Evolutionary conservation across 1,140 invertebrate genomes (phyloP), one percentile per base, ranked within the genome.

Genomic region (Sarcophaga bullata): DNA sequence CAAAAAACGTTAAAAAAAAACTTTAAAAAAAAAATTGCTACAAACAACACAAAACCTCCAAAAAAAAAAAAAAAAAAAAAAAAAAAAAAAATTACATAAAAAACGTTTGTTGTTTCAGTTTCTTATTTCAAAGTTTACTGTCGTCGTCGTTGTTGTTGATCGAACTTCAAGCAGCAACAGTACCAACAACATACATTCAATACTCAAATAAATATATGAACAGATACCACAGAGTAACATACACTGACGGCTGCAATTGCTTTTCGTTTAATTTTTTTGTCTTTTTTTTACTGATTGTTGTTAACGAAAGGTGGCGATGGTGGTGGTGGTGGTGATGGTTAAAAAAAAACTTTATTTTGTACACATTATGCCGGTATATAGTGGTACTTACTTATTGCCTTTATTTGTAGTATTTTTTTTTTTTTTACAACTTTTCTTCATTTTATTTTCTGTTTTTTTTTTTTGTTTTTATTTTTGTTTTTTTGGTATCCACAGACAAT

Each of bases 71-170:
- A 72, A 8, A 15, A 9, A 72, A 82, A 17, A 76, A 82, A 58
- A 82, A 10, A 72, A 82, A 19, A 76, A 82, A 62, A 82, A 37
- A 37, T 37, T 37, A 49, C 8, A 72, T 48, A 25, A 17, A 49
- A 68, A 73, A 73, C 17, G 11, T 47, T 81, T 73, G 17, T 73
- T 73, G 19, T 73, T 10, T 73, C 25, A 37, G 19, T 73, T 10
- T 73, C 25, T 73, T 73, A 25, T 73, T 19, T 73, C n/a, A n/a
- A 17, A 17, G 10, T 76, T 76, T 8, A n/a, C n/a, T 17, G 73
- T 76, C 73, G 49, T 76, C 49, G 47, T 76, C 73, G 73, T 76
- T 47, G 49, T 76, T n/a, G 73, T 76, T 76, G 73, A 76, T 76
- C 73, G 73, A 68, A 76, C 73, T n/a, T 47, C 73, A 76, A 76